A percentile compares a stretch with the other conserved stretches of the same genome.
phyloP scores from a whole-genome alignment of 2,113 vertebrate species.

The Halichoerus grypus region DNA sequence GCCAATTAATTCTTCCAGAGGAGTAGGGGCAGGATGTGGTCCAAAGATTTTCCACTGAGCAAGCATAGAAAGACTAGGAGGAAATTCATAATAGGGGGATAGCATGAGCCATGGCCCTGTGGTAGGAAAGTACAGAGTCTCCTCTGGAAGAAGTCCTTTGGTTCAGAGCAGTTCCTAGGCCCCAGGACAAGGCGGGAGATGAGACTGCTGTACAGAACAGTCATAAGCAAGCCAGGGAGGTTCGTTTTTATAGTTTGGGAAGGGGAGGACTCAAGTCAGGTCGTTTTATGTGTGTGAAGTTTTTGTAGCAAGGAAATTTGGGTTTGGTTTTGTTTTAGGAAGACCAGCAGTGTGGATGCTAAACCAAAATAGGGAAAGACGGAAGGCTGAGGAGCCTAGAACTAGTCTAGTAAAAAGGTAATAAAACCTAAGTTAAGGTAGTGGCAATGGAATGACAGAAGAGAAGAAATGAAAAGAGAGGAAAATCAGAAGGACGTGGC shows the following conservation, averaged over 20 bases:
- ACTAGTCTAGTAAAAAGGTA: neutral
- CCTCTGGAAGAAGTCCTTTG: neutral
- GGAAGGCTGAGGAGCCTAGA: neutral
- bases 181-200: neutral
- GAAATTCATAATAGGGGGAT: neutral
- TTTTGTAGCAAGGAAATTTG: slow-evolving; percentile 32
- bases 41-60: neutral
- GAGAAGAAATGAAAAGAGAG: neutral
- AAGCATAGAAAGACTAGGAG: neutral
- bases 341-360: neutral
- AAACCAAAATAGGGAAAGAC: neutral
- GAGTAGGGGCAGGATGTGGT: neutral
- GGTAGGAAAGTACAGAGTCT: neutral
- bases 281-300: slow-evolving; percentile 36
- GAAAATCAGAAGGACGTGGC: neutral
- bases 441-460: neutral
- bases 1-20: neutral
- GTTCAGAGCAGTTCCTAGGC: neutral
- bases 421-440: neutral
- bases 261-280: neutral
- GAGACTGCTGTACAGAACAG: neutral
- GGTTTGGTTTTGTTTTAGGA: neutral
- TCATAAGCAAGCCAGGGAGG: neutral
- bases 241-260: neutral
- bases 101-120: neutral